Evolutionary conservation across 2,113 vertebrate genomes (phyloP).

Genomic region (Dascyllus trimaculatus): DNA sequence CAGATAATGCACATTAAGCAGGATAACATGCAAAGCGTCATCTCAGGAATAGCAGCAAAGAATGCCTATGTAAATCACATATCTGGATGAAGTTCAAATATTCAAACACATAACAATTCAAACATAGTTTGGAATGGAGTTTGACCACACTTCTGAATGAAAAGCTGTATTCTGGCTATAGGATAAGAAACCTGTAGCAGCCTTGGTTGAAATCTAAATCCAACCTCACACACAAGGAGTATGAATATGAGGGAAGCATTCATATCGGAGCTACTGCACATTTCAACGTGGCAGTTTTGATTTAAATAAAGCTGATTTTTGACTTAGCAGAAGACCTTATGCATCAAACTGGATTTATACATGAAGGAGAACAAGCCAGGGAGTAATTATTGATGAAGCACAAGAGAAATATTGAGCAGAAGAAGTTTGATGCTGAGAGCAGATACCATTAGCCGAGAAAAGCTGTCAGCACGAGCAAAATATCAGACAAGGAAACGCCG

Average conservation of each 20-base stretch:
- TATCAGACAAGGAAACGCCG: conserved; percentile 28
- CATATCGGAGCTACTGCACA: not conserved
- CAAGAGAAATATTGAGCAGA: conserved; percentile 18
- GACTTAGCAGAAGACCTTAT: not conserved
- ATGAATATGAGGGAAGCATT: conserved; percentile 4
- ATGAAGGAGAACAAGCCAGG: conserved; percentile 20
- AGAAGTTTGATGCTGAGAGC: conserved; percentile 19
- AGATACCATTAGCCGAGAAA: not conserved
- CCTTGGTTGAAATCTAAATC: not conserved
- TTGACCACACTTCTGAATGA: not conserved
- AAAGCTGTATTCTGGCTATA: not conserved
- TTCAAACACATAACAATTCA: not conserved
- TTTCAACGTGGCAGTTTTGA: not conserved
- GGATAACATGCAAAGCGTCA: not conserved
- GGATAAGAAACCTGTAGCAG: not conserved
- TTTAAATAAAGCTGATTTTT: conserved; percentile 15
- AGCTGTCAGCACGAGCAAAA: conserved; percentile 3
- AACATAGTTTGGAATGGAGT: not conserved
- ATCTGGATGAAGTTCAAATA: not conserved
- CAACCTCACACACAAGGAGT: not conserved
- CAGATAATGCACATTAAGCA: conserved; percentile 16
- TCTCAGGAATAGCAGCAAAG: not conserved
- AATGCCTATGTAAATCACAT: not conserved
- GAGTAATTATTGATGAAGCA: conserved; percentile 28
- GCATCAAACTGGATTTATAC: conserved; percentile 11